These are phyloP conservation scores for Neoitamus cyanurus DNA, from an alignment of 2,888 invertebrate genomes.

Conservation along the genomic window DNA sequence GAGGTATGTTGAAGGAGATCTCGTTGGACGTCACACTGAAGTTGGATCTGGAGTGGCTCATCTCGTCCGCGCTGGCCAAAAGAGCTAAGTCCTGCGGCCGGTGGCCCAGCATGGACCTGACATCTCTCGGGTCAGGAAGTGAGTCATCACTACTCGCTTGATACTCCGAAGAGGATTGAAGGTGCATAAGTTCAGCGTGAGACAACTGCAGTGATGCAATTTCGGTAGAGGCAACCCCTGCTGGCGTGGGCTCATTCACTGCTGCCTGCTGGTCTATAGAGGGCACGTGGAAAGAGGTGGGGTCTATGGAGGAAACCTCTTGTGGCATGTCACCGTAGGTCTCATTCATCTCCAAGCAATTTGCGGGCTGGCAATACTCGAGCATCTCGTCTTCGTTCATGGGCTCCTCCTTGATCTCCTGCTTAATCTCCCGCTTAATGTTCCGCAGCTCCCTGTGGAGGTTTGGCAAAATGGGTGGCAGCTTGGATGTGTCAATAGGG, in stretches of 20 bases:
- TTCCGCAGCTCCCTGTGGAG: neutral
- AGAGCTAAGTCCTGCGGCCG: neutral
- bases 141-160: neutral
- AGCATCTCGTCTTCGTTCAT: conserved; percentile 29
- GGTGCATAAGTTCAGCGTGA: too few relatives aligned
- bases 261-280: too few relatives aligned
- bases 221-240: too few relatives aligned
- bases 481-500: neutral
- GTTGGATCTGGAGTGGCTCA: too few relatives aligned
- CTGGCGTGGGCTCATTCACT: too few relatives aligned
- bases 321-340: neutral
- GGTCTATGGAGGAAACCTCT: neutral
- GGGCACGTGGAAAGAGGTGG: neutral
- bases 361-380: neutral
- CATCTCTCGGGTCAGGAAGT: neutral
- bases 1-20: neutral
- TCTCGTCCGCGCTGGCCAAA: neutral
- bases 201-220: too few relatives aligned
- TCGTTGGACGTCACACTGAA: neutral
- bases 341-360: conserved; percentile 13
- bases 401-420: conserved; percentile 24
- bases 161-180: neutral
- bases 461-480: conserved; percentile 3
- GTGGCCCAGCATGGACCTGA: neutral
- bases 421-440: conserved; percentile 15